These are phyloP conservation scores for Siniperca knerii DNA, from an alignment of 2,113 vertebrate genomes.

Conservation along the genomic window DNA sequence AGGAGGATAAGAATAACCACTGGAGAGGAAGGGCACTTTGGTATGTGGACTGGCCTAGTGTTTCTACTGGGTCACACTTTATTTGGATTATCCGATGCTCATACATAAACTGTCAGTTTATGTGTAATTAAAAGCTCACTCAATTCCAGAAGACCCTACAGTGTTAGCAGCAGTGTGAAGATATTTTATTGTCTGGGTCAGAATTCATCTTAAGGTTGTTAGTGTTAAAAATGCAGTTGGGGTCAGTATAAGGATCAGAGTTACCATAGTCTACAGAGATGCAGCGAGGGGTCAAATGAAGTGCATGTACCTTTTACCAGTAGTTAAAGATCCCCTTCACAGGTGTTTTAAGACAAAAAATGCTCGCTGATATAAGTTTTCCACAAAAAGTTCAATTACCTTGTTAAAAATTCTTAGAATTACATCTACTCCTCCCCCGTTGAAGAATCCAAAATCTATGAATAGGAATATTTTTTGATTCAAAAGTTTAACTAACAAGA, in stretches of 20 bases:
- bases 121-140: slow-evolving; percentile 8
- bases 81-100: slow-evolving; percentile 1
- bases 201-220: background rate
- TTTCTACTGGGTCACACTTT: slow-evolving; percentile 45
- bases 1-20: slow-evolving; percentile 32
- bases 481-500: background rate
- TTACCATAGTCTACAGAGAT: background rate
- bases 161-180: background rate
- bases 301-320: background rate
- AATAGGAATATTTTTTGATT: background rate
- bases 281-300: background rate
- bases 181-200: background rate
- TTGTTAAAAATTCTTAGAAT: no score
- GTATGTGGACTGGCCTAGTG: slow-evolving; percentile 2
- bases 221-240: background rate
- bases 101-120: background rate
- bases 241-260: background rate
- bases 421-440: no score
- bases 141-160: background rate
- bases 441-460: no score
- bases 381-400: no score
- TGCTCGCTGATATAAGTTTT: no score
- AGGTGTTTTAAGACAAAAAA: background rate
- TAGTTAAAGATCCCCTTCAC: background rate
- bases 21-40: slow-evolving; percentile 14